Percentiles rank a stretch among this genome's conserved stretches.
These are phyloP conservation scores for Chrosomus eos DNA, from an alignment of 2,797 vertebrate species.

Conservation along the genomic window DNA sequence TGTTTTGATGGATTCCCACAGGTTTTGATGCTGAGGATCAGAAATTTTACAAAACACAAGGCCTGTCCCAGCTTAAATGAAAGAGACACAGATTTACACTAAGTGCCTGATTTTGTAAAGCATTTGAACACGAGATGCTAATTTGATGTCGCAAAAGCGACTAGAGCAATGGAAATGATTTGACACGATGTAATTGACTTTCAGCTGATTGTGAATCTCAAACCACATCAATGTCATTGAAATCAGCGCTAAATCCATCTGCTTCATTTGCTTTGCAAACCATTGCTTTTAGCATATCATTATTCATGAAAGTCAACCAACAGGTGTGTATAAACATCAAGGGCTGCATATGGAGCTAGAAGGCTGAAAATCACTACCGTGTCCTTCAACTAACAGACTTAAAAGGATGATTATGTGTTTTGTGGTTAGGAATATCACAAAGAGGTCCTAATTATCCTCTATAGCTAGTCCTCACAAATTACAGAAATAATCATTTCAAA, in stretches of 20 bases:
- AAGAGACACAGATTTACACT: conserved; percentile 28
- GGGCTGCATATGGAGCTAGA: conserved; percentile 1
- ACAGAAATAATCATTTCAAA: not conserved
- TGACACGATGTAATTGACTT: conserved; percentile 14
- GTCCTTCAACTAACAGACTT: conserved; percentile 14
- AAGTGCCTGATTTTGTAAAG: conserved; percentile 34
- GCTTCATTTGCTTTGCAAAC: conserved; percentile 17
- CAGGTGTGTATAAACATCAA: conserved; percentile 34
- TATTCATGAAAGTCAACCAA: conserved; percentile 28
- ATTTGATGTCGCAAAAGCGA: conserved; percentile 12
- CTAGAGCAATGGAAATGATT: conserved; percentile 38
- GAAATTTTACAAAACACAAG: conserved; percentile 14
- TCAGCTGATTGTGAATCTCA: conserved; percentile 32
- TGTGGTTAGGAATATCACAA: conserved; percentile 16
- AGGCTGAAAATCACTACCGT: not conserved
- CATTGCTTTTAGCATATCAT: conserved; percentile 30
- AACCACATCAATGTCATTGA: conserved; percentile 20
- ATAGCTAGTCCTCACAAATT: not conserved
- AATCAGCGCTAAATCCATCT: conserved; percentile 24
- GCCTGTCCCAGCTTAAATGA: conserved; percentile 24
- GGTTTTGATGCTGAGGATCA: conserved; percentile 13
- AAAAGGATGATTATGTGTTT: conserved; percentile 23
- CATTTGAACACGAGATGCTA: conserved; percentile 30
- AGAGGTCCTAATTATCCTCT: conserved; percentile 15
- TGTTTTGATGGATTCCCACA: conserved; percentile 41